Evolutionary conservation across 2,797 vertebrate genomes (phyloP), one percentile per base, ranked within the genome.

Genomic region (Netta rufina): DNA sequence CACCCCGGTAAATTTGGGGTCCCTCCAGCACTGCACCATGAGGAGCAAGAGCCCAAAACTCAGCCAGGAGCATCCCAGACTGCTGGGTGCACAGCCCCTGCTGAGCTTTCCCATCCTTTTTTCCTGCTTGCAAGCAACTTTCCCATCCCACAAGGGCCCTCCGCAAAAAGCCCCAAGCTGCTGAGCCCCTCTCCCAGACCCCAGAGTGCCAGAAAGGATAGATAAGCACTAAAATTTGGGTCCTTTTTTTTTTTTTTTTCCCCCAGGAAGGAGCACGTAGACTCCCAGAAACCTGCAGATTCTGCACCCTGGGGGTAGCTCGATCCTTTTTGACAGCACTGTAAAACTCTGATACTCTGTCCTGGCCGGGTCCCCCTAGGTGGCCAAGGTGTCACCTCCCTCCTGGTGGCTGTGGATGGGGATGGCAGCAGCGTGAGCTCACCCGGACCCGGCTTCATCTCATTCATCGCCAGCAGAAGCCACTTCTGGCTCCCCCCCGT

Each of bases 21-120:
- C 12, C 0, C 20, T 61, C 30, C 28, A 38, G 17, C 4, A n/a
- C 17, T 1, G 0, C 39, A 24, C 21, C 0, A 1, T 1, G 10
- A 56, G 0, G 2, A 32, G 32, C 38, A 8, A 74, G 18, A 28
- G 30, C 8, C 2, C 51, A 58, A 65, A 79, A 21, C 24, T 27
- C 9, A 0, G 6, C 58, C 72, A 2, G 11, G 16, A 79, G 24
- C 67, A 16, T 3, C 62, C 30, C 51, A 22, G 10, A 27, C 33
- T 8, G 22, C 13, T 20, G 22, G 43, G 51, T 62, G 14, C 71
- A 81, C 67, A 84, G 53, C 28, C 17, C 38, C 6, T 32, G 8
- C 25, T 3, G 32, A 67, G 51, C 51, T 53, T 53, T 53, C 27
- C 51, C 25, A 16, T 53, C n/a, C 74, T 69, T 3, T 0, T 17